Percentiles rank a stretch among this genome's conserved stretches.
These are phyloP conservation scores for Zaprionus kolodkinae DNA, from an alignment of 1,140 invertebrate species.

Conservation along the genomic window DNA sequence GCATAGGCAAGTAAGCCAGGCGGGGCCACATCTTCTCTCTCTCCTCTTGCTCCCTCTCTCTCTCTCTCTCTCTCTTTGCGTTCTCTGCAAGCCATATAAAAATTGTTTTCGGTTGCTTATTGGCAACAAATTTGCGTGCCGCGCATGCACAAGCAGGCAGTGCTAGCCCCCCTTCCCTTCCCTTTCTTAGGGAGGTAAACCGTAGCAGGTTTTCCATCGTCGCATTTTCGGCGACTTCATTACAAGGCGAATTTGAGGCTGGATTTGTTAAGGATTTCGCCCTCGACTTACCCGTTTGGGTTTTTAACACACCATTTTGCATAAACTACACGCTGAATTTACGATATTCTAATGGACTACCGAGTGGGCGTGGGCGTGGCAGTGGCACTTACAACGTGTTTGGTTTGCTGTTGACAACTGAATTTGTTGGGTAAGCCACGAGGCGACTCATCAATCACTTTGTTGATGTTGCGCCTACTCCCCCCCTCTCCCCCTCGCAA, in stretches of 20 bases:
- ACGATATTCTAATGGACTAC: slow-evolving; percentile 35
- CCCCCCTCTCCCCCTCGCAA: neutral
- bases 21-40: neutral
- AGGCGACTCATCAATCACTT: slow-evolving; percentile 61
- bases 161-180: neutral
- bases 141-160: slow-evolving; percentile 56
- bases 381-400: slow-evolving; percentile 26
- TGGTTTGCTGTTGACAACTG: slow-evolving; percentile 67
- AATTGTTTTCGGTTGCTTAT: slow-evolving; percentile 76
- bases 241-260: slow-evolving; percentile 33
- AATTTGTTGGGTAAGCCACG: slow-evolving; percentile 38
- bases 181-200: neutral
- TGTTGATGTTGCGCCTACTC: neutral
- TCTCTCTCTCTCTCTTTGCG: neutral
- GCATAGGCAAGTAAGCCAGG: slow-evolving; percentile 56
- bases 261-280: slow-evolving; percentile 28
- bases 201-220: slow-evolving; percentile 17
- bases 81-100: slow-evolving; percentile 55
- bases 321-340: slow-evolving; percentile 4
- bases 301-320: neutral
- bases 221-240: slow-evolving; percentile 34
- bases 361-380: neutral
- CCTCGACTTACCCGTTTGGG: no score
- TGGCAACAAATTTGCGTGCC: slow-evolving; percentile 76
- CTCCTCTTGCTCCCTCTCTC: no score